Evolutionary conservation across 2,113 vertebrate genomes (phyloP).

Genomic region (Pollimyrus isidori): DNA sequence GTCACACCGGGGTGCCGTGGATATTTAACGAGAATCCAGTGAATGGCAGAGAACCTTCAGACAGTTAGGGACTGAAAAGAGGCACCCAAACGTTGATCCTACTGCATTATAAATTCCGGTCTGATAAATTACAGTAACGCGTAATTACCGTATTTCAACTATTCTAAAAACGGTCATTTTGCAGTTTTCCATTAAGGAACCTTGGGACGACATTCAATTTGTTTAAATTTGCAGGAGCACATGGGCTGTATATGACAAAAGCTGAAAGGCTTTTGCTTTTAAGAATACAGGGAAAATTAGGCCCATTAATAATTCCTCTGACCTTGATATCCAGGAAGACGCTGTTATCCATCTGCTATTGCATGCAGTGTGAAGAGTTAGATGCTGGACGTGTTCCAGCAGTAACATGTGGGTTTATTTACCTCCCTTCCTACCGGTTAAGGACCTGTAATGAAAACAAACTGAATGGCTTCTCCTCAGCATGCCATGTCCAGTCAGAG

Average conservation of each 20-base stretch:
- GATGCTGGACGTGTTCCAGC: neutral
- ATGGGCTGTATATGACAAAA: slow-evolving; percentile 33
- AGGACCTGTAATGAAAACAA: neutral
- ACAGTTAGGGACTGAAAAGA: neutral
- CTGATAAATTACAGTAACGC: neutral
- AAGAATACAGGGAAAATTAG: slow-evolving; percentile 23
- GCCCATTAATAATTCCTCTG: neutral
- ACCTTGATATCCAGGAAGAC: neutral
- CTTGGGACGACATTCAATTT: slow-evolving; percentile 27
- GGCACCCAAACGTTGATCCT: neutral
- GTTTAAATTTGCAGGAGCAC: slow-evolving; percentile 28
- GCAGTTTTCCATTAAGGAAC: neutral
- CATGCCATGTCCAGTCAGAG: neutral
- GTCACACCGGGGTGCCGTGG: neutral
- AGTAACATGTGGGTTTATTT: neutral
- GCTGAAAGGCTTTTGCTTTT: slow-evolving; percentile 35
- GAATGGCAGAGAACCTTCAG: neutral
- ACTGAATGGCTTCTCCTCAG: neutral
- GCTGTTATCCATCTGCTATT: neutral
- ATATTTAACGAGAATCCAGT: neutral
- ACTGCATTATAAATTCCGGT: neutral
- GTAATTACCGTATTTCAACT: neutral
- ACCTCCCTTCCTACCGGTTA: neutral
- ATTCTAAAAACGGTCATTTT: neutral
- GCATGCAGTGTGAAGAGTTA: neutral